These are phyloP conservation scores for Boloria selene DNA, from an alignment of 2,888 invertebrate genomes.

Conservation along the genomic window DNA sequence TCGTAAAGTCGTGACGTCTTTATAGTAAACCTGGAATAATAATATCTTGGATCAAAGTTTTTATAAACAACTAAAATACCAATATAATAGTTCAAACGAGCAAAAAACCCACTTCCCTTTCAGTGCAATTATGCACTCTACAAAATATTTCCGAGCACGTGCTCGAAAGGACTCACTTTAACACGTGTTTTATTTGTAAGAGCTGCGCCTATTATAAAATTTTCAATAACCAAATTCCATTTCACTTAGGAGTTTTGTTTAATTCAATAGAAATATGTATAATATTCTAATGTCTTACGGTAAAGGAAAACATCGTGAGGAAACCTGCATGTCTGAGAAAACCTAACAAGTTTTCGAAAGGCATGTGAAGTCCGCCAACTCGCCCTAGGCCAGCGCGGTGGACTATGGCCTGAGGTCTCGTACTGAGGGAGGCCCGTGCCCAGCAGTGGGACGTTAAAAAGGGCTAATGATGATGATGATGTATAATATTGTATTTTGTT, in stretches of 20 bases:
- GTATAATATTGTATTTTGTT: no score
- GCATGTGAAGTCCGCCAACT: no score
- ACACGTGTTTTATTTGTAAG: background rate
- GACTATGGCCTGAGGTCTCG: no score
- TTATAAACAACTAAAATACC: background rate
- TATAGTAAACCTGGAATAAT: background rate
- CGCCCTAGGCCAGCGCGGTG: no score
- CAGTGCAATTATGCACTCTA: background rate
- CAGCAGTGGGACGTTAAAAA: no score
- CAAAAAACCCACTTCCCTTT: background rate
- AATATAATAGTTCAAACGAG: background rate
- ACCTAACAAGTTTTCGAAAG: no score
- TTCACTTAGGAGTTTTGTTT: background rate
- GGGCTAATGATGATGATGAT: no score
- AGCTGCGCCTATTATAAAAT: background rate
- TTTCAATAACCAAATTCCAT: background rate
- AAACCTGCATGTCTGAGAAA: no score
- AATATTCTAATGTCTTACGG: no score
- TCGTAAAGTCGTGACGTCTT: background rate
- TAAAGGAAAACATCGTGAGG: no score
- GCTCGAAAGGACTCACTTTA: slow-evolving; percentile 7
- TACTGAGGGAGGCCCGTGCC: no score
- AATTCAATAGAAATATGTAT: background rate
- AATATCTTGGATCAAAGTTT: background rate
- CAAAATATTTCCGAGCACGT: slow-evolving; percentile 10